Evolutionary conservation across 2,113 vertebrate species (phyloP).

Genomic region (Leptobrachium leishanense): DNA sequence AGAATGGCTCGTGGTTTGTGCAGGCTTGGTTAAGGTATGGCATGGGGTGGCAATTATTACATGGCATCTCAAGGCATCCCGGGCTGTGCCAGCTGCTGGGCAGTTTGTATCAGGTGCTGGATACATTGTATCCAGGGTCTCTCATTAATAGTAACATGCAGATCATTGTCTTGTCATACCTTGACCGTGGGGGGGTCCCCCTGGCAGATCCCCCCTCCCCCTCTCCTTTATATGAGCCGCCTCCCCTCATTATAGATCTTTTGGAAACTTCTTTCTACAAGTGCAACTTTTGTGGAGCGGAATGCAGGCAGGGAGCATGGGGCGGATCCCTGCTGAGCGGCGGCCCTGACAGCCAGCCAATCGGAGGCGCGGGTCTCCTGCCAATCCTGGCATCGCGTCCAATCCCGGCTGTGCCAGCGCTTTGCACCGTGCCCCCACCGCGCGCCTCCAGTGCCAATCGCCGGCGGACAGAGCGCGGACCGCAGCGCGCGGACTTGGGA

Average conservation of each 20-base stretch:
- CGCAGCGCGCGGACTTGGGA: constrained; percentile 88
- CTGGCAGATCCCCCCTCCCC: neutral
- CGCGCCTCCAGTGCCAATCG: constrained; percentile 86
- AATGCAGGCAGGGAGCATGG: constrained; percentile 71
- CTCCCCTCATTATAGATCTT: constrained; percentile 61
- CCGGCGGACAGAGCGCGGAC: constrained; percentile 92
- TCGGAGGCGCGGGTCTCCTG: constrained; percentile 85
- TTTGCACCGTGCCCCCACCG: constrained; percentile 89
- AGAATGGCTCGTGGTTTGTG: too few relatives aligned
- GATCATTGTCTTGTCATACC: neutral
- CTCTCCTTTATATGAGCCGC: neutral
- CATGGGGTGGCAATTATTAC: too few relatives aligned
- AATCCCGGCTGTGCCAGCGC: constrained; percentile 94
- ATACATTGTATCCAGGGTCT: too few relatives aligned
- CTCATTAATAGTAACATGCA: neutral
- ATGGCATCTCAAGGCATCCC: too few relatives aligned
- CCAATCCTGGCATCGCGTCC: constrained; percentile 93
- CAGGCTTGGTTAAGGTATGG: too few relatives aligned
- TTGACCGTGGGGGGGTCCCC: too few relatives aligned
- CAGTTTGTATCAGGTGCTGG: too few relatives aligned
- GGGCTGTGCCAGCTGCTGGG: too few relatives aligned
- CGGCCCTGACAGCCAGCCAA: constrained; percentile 94
- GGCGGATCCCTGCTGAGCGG: constrained; percentile 89
- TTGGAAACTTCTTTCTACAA: constrained; percentile 75
- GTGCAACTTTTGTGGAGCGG: constrained; percentile 77